These are phyloP conservation scores for Sebastes melanostomus DNA, from an alignment of 2,797 vertebrate genomes.

Conservation along the genomic window DNA sequence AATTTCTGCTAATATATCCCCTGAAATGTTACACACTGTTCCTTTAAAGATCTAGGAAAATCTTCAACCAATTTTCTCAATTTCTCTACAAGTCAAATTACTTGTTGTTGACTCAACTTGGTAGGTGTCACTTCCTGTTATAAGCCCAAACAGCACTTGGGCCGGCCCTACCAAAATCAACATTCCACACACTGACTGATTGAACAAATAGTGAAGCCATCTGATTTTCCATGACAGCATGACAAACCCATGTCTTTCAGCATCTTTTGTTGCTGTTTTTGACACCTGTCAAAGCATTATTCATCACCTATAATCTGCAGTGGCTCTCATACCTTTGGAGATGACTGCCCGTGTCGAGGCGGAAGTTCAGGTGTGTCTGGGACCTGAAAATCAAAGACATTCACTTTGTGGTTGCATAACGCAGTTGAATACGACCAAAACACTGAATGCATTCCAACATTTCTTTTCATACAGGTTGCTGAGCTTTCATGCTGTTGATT, in stretches of 20 bases:
- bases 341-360: neutral
- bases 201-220: neutral
- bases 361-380: conserved; percentile 23
- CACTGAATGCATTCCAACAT: neutral
- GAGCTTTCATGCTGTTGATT: neutral
- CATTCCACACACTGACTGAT: neutral
- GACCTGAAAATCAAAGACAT: conserved; percentile 13
- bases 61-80: neutral
- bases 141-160: neutral
- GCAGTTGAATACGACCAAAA: neutral
- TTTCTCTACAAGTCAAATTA: neutral
- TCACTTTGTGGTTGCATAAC: neutral
- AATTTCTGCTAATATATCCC: too few relatives aligned
- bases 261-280: neutral
- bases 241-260: neutral
- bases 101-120: neutral
- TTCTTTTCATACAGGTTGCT: neutral
- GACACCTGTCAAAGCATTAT: neutral
- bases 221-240: neutral
- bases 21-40: too few relatives aligned
- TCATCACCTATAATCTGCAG: neutral
- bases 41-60: neutral
- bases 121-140: neutral
- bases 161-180: neutral
- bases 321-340: conserved; percentile 29